A percentile compares a stretch with the other conserved stretches of the same genome.
Evolutionary conservation across 2,113 vertebrate species (phyloP).

Genomic region (Scytalopus superciliaris): DNA sequence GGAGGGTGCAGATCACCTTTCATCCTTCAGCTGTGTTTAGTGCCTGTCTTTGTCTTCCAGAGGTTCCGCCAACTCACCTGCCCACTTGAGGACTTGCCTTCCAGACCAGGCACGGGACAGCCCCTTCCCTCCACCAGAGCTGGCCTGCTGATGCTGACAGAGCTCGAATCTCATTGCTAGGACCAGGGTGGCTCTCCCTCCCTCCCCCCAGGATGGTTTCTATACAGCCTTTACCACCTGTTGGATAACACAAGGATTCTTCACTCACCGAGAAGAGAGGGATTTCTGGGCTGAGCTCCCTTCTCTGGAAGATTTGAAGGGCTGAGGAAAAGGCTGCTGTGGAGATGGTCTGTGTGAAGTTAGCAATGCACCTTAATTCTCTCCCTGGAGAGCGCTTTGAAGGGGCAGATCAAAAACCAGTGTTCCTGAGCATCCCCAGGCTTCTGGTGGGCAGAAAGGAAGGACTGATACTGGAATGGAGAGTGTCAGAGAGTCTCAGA

Average conservation of each 20-base stretch:
- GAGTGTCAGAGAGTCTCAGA: neutral
- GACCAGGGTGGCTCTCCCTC: neutral
- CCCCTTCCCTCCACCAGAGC: constrained; percentile 14
- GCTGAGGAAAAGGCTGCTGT: neutral
- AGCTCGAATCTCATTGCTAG: constrained; percentile 73
- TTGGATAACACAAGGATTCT: constrained; percentile 4
- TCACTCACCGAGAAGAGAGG: neutral
- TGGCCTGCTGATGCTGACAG: constrained; percentile 60
- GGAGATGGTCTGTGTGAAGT: neutral
- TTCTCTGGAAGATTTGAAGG: constrained; percentile 1
- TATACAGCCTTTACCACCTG: neutral
- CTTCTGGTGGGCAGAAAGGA: neutral
- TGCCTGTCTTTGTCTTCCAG: constrained; percentile 59
- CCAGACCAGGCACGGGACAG: neutral
- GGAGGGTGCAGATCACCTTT: neutral
- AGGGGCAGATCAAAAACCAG: neutral
- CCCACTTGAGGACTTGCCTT: constrained; percentile 74
- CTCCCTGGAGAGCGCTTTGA: neutral
- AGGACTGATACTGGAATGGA: neutral
- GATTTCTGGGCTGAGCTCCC: neutral
- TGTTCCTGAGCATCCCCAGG: neutral
- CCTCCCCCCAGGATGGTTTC: neutral
- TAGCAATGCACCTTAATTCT: constrained; percentile 26
- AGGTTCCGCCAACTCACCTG: constrained; percentile 73
- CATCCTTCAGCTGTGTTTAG: neutral